Conservation (phyloP, 2,797 vertebrate genomes). For the Hyperoplus lanceolatus region DNA sequence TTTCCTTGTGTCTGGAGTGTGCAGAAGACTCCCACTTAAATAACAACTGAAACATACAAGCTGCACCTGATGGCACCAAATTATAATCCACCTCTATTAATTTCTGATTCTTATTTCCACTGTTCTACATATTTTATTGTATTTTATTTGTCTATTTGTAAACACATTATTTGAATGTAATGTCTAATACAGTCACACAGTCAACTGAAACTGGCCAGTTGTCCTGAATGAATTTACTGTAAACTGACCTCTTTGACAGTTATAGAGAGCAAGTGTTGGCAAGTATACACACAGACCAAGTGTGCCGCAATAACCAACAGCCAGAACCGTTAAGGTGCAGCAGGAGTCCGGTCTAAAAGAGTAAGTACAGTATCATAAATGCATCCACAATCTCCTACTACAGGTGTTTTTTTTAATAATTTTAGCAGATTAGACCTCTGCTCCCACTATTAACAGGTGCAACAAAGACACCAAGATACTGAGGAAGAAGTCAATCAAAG, state of each 20-base stretch:
- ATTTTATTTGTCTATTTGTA: too few species aligned
- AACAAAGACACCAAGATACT: background rate
- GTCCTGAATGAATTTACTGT: slow-evolving; percentile 3
- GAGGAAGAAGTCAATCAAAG: background rate
- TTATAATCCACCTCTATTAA: background rate
- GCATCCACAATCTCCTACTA: background rate
- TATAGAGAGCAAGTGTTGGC: slow-evolving; percentile 14
- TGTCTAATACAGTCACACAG: background rate
- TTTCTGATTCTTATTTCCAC: background rate
- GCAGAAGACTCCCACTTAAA: slow-evolving; percentile 14
- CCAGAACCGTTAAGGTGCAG: background rate
- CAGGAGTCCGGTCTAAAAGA: slow-evolving; percentile 2
- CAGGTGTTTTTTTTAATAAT: background rate
- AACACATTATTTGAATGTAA: background rate
- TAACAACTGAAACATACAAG: slow-evolving; percentile 1
- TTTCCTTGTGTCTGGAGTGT: slow-evolving; percentile 25
- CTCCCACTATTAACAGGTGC: background rate
- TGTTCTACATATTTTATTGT: background rate
- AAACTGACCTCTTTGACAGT: background rate
- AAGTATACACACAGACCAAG: slow-evolving; percentile 21
- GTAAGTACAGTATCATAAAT: too few species aligned
- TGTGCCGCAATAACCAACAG: slow-evolving; percentile 26
- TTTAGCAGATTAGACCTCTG: background rate
- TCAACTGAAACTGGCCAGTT: background rate
- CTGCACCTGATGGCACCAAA: background rate